phyloP scores from a whole-genome alignment of 2,888 invertebrate genomes.

The Mythimna pallens region DNA sequence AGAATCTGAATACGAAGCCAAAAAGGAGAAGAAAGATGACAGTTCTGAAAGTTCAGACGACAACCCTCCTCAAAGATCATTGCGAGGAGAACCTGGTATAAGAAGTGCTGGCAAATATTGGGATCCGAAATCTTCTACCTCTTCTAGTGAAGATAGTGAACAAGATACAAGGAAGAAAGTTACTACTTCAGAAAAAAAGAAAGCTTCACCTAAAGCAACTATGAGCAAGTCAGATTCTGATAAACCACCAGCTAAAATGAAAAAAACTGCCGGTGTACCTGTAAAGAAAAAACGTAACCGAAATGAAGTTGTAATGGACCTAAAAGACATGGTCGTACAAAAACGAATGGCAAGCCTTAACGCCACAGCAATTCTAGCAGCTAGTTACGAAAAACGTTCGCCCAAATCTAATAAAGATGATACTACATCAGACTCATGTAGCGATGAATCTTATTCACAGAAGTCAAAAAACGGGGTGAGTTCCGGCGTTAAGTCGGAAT shows the following conservation, averaged over 20 bases:
- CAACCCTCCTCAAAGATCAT: constrained; percentile 89
- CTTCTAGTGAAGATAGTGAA: constrained; percentile 91
- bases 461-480: constrained; percentile 88
- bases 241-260: constrained; percentile 86
- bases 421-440: constrained; percentile 90
- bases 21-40: constrained; percentile 83
- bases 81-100: constrained; percentile 94
- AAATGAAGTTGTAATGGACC: constrained; percentile 93
- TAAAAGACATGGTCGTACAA: constrained; percentile 96
- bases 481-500: constrained; percentile 90
- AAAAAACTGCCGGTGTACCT: constrained; percentile 83
- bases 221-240: constrained; percentile 88
- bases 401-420: constrained; percentile 91
- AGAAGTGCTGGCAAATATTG: constrained; percentile 95
- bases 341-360: constrained; percentile 98
- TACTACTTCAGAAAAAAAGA: constrained; percentile 82
- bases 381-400: constrained; percentile 95
- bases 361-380: constrained; percentile 97
- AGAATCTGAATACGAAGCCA: constrained; percentile 87
- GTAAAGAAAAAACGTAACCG: constrained; percentile 91
- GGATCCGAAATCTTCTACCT: constrained; percentile 94
- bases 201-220: constrained; percentile 75
- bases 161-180: constrained; percentile 84
- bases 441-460: constrained; percentile 88
- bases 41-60: constrained; percentile 90